Evolutionary conservation across 2,888 invertebrate species (phyloP), one percentile per base, ranked within the genome.

Genomic region (Watsonalla binaria): DNA sequence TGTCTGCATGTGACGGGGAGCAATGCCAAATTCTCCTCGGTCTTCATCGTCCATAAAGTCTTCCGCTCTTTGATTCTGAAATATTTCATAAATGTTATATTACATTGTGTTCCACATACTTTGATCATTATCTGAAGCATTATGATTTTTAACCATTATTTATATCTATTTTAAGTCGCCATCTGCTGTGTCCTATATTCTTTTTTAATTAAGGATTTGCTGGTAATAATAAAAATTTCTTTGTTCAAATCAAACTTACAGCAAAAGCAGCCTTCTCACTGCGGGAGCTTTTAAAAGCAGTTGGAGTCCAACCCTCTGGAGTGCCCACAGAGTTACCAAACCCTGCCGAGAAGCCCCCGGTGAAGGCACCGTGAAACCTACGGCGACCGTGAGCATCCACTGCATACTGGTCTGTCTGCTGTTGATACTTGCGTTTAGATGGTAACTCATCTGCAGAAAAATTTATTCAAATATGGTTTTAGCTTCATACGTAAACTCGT

Each of bases 11-110:
- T 94, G 93, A 60, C 95, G 94, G 0, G 98, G 98, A 0, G 99
- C 98, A 66, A 99, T 98, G 14, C 99, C 99, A 88, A 96, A 97
- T 78, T 98, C 97, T 4, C 97, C 94, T 33, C 97, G 92, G 82
- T 99, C 99, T 82, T 99, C 99, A 9, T 97, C 97, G 80, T 99
- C 99, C 99, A 99, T 99, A 74, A 96, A 99, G 87, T 99, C 98
- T 80, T 97, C 96, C 0, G 98, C 96, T 61, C 92, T 92, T 78
- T 96, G 96, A 45, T 66, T 67, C 82, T 92, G 71, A n/a, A 57
- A 57, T 5, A 8, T 11, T 11, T 11, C 8, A 11, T 5, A 11
- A 11, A 2, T 6, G 7, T 42, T 42, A 42, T 42, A 46, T 6
- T 50, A 51, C n/a, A 35, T 6, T 53, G 42, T 45, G 39, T 42